phyloP scores from a whole-genome alignment of 2,113 vertebrate species.

The Mellivora capensis region DNA sequence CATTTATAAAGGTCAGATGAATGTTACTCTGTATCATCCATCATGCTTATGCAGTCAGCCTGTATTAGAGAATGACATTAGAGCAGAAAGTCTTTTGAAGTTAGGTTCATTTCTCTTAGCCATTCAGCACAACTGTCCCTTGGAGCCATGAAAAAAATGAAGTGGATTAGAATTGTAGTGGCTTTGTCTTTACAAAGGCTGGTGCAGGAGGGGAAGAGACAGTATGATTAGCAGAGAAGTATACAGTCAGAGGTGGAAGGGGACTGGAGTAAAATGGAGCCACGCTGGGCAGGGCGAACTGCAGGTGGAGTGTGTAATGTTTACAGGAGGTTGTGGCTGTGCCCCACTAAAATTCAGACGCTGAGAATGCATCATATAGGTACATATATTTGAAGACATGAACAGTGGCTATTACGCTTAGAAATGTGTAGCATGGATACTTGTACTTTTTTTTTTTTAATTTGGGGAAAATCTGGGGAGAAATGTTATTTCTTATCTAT shows the following conservation, averaged over 20 bases:
- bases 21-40: not conserved
- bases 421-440: conserved; percentile 34
- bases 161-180: not conserved
- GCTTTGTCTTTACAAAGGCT: not conserved
- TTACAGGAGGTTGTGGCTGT: not conserved
- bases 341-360: not conserved
- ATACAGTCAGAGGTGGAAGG: not conserved
- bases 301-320: not conserved
- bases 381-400: not conserved
- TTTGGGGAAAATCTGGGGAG: conserved; percentile 46
- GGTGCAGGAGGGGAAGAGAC: not conserved
- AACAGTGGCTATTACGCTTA: not conserved
- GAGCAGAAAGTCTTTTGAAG: not conserved
- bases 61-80: not conserved
- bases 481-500: conserved; percentile 87
- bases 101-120: not conserved
- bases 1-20: not conserved
- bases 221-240: not conserved
- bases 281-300: rapidly evolving
- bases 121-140: not conserved
- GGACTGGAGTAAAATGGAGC: not conserved
- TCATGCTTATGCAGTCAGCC: not conserved
- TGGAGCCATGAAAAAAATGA: not conserved
- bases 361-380: not conserved
- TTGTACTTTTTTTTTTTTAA: conserved; percentile 64